Base-by-base conservation (phyloP, 1,140 invertebrate genomes). In the Zaprionus tsacasi region DNA sequence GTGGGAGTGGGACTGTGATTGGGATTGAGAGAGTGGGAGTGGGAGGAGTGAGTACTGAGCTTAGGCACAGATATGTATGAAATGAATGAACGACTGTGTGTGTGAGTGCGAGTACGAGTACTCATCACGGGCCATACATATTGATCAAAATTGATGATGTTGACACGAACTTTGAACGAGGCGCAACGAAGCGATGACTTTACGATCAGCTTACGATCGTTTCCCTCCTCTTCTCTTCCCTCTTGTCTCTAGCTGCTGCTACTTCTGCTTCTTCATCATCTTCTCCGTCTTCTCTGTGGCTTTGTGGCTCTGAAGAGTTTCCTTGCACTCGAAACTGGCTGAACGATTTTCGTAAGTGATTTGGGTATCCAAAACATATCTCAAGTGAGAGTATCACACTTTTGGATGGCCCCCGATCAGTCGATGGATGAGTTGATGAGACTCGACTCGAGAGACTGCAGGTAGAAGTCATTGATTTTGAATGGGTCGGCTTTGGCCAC, bases 81-180 rank as follows among this genome's bases (percentile, higher is more conserved):
- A 48, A 38, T 54, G 57, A 52, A 69, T 35, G n/a, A 35, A 52
- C 43, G 55, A 48, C 17, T 33, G 7, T 12, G 27, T 35, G 15
- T 67, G 6, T 12, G 66, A 50, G 64, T 58, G 33, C 50, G 30
- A 56, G 52, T 40, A 52, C 35, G 57, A 69, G 64, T 64, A 71
- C 56, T 55, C 36, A 56, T 71, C 38, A 65, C 65, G 36, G 61
- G 76, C 78, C 76, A 81, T 85, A 85, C 85, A 78, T 88, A 89
- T 76, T 89, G 85, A 89, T 89, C 86, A 89, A 88, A 89, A 89
- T 89, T 89, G 85, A 89, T 89, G 85, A 89, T 89, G 85, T 89
- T 89, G 85, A 89, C 85, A 89, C 85, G 85, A 89, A 90, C 85
- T 89, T 89, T 89, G 85, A 88, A 89, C 81, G 83, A 81, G 70